Evolutionary conservation across 2,797 vertebrate species (phyloP), one percentile per base, ranked within the genome.

Genomic region (Huso huso): DNA sequence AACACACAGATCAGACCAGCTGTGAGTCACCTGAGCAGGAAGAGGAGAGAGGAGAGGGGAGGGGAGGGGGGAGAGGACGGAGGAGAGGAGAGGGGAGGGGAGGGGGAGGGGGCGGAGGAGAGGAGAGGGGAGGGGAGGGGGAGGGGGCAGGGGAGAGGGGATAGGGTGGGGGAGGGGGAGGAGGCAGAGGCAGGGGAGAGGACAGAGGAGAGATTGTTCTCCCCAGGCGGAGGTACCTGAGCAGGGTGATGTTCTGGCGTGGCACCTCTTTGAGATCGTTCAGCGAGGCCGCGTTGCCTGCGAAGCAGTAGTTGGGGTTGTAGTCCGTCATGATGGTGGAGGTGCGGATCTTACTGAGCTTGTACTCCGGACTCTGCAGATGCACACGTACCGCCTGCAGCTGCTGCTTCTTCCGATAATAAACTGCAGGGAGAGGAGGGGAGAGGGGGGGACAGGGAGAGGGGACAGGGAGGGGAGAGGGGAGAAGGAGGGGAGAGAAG

Each of bases 301-400:
- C 89, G 10, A 95, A 96, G 84, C 93, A 95, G 81, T 95, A 96
- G 84, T 95, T 94, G 9, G 94, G 94, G 71, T 95, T 95, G 83
- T 93, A 95, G 77, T 96, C 93, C 0, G 94, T 97, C 92, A 93
- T 95, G 78, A 95, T 93, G 79, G 89, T 90, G 61, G 94, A 95
- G 0, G 92, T 94, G 57, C 85, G 90, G 81, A 95, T 93, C 81
- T 97, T 95, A 72, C 93, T 96, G 75, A 96, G 86, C 74, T 96
- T 92, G 63, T 94, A 95, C 72, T 94, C 92, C 0, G 94, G 92
- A 75, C 90, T 94, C 74, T 93, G 92, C 64, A 94, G 81, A 61
- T 83, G 88, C 8, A 85, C 75, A 69, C 91, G 84, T 48, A 92
- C 87, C 1, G 92, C 91, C 49, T 93, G 89, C 68, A 94, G 78